These are phyloP conservation scores for Hormaphis cornu DNA, from an alignment of 1,140 invertebrate genomes.

Conservation along the genomic window DNA sequence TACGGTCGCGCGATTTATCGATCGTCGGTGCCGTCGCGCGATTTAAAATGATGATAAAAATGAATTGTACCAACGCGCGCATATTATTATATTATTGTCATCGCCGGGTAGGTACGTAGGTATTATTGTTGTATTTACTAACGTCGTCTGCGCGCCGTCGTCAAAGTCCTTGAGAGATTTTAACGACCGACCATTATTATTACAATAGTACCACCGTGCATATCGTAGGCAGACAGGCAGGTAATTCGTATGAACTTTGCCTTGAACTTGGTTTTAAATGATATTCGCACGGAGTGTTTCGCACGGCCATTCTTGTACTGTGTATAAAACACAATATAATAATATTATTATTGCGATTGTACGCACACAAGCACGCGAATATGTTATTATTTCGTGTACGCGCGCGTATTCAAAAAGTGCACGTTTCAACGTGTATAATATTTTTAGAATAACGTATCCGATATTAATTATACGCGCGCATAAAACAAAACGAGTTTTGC, in stretches of 20 bases:
- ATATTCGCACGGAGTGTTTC: slow-evolving; percentile 23
- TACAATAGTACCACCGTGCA: too few relatives aligned
- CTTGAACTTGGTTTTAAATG: slow-evolving; percentile 26
- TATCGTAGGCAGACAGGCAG: neutral
- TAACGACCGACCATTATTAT: slow-evolving; percentile 29
- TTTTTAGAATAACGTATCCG: neutral
- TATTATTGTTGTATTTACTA: neutral
- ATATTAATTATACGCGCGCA: too few relatives aligned
- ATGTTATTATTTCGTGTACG: too few relatives aligned
- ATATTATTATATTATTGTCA: too few relatives aligned
- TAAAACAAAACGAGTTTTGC: slow-evolving; percentile 14
- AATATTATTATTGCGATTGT: slow-evolving; percentile 4
- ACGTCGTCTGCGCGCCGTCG: neutral
- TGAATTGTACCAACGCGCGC: neutral
- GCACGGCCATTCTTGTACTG: neutral
- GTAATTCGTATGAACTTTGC: slow-evolving; percentile 6
- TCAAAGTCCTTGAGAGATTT: slow-evolving; percentile 24
- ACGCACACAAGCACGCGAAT: neutral
- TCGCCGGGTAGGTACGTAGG: too few relatives aligned
- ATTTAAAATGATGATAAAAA: neutral
- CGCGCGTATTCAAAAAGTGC: neutral
- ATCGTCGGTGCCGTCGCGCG: slow-evolving; percentile 1
- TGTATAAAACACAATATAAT: neutral
- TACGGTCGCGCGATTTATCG: neutral
- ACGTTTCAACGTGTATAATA: neutral